Evolutionary conservation across 2,888 invertebrate genomes (phyloP), one percentile per base, ranked within the genome.

Genomic region (Himalopsyche anomala): DNA sequence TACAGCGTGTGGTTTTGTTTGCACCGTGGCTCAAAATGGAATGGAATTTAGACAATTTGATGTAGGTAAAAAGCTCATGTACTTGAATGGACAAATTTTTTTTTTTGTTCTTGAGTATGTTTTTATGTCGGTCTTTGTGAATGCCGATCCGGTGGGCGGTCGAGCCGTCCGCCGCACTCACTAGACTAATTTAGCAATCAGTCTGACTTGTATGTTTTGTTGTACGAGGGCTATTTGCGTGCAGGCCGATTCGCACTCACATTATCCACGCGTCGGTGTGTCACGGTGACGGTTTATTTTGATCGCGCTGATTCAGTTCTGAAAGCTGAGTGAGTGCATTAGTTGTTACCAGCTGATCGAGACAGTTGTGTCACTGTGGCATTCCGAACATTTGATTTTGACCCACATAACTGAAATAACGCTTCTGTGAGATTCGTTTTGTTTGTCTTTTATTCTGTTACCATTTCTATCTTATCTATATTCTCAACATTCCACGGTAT

Each of bases 11-110:
- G 85, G 80, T 88, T 87, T 87, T 87, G 82, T 85, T 88, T 85
- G 84, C 87, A 85, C 88, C 87, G 56, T 87, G 88, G 88, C 87
- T 88, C 86, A 88, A 88, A 86, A 82, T 86, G 86, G 88, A 88
- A 87, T 88, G 88, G 88, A 88, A 88, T 87, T 87, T 88, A 87
- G 87, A 86, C 82, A 88, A 86, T 88, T 87, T 88, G 54, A 88
- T 88, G 88, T 88, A 88, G 87, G 88, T 88, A 88, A 87, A 86
- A 84, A 15, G 15, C 19, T 83, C 42, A 84, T 56, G 42, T 84
- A 42, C 55, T 40, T 51, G 79, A 40, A 80, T 84, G 51, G 36
- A 54, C 84, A n/a, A 80, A 15, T 36, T 17, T 81, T 80, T 55
- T n/a, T 62, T 74, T 86, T 8, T 83, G 62, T 69, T 54, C 56